These are phyloP conservation scores for Greenwoodochromis staneri DNA, from an alignment of 2,113 vertebrate genomes.

Conservation along the genomic window DNA sequence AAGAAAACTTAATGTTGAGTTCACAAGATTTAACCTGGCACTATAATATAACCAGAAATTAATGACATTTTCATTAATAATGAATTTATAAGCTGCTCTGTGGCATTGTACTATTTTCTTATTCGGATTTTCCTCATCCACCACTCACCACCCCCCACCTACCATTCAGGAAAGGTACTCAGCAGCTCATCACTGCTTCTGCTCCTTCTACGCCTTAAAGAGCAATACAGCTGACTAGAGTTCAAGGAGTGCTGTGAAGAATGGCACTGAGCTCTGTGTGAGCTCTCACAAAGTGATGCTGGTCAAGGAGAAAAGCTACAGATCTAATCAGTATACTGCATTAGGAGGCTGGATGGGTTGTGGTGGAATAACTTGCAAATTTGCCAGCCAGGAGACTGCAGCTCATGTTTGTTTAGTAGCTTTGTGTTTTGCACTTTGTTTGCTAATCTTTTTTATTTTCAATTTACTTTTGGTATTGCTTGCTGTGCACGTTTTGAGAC, in stretches of 20 bases:
- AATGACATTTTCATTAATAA: background rate
- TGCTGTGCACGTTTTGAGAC: background rate
- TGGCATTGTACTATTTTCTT: background rate
- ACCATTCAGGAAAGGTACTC: background rate
- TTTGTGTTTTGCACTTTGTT: background rate
- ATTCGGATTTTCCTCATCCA: background rate
- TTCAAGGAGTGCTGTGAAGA: background rate
- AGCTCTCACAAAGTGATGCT: background rate
- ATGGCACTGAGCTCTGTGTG: conserved; percentile 20
- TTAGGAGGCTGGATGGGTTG: background rate
- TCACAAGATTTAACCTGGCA: background rate
- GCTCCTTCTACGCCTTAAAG: background rate
- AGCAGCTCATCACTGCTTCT: background rate
- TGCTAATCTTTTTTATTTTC: background rate
- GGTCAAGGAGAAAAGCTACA: conserved; percentile 38
- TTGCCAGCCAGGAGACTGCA: background rate
- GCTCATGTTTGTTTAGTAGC: background rate
- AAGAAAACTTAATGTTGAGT: background rate
- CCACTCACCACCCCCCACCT: background rate
- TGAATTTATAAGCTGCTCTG: background rate
- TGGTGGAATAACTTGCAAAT: background rate
- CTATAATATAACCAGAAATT: background rate
- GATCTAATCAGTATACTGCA: background rate
- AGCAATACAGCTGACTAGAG: background rate
- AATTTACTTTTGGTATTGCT: background rate